Conservation (phyloP, 2,113 vertebrate species). For the Rhinogobius similis region DNA sequence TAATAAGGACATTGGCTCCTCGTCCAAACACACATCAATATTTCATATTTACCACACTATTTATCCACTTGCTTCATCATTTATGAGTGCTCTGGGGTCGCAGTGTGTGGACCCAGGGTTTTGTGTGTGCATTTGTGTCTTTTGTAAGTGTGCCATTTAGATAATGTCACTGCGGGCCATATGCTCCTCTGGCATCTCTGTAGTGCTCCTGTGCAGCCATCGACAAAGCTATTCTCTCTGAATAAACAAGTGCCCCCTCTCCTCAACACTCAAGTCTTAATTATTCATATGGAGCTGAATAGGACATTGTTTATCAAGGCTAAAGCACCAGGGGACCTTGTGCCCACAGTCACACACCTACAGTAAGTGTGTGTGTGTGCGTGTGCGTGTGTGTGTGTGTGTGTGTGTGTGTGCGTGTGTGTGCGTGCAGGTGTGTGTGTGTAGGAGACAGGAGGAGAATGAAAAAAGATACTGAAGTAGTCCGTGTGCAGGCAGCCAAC, state of each 20-base stretch:
- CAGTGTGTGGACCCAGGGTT: slow-evolving; percentile 17
- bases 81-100: slow-evolving; percentile 58
- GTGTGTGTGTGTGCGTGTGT: slow-evolving; percentile 34
- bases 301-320: slow-evolving; percentile 74
- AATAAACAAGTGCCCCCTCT: slow-evolving; percentile 67
- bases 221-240: slow-evolving; percentile 52
- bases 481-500: slow-evolving; percentile 54
- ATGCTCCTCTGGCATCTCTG: slow-evolving; percentile 55
- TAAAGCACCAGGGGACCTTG: slow-evolving; percentile 45
- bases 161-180: slow-evolving; percentile 68
- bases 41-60: slow-evolving; percentile 69
- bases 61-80: slow-evolving; percentile 68
- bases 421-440: slow-evolving; percentile 26
- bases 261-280: slow-evolving; percentile 60
- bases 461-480: slow-evolving; percentile 38
- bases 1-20: slow-evolving; percentile 44
- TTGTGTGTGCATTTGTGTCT: slow-evolving; percentile 28
- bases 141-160: slow-evolving; percentile 71
- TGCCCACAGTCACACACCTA: slow-evolving; percentile 45
- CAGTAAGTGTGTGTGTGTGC: slow-evolving; percentile 28
- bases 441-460: slow-evolving; percentile 12
- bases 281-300: slow-evolving; percentile 75
- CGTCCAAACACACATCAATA: slow-evolving; percentile 63
- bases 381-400: slow-evolving; percentile 27
- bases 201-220: slow-evolving; percentile 42